These are phyloP conservation scores for Clostera curtula DNA, from an alignment of 2,888 invertebrate genomes.

Conservation along the genomic window DNA sequence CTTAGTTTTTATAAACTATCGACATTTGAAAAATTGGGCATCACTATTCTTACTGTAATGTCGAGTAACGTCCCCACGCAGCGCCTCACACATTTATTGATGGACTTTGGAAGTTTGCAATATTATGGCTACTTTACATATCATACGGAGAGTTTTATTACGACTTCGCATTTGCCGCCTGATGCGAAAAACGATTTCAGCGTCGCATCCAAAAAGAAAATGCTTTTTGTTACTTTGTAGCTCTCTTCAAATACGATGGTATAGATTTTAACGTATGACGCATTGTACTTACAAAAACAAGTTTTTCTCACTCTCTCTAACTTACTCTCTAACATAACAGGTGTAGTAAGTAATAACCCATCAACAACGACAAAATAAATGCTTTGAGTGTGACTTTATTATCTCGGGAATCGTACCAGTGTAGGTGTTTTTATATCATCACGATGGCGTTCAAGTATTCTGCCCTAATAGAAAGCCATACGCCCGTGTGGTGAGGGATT, in stretches of 20 bases:
- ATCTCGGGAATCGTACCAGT: too few relatives aligned
- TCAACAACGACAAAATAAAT: too few relatives aligned
- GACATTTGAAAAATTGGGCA: neutral
- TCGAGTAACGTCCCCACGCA: slow-evolving; percentile 53
- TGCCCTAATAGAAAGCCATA: too few relatives aligned
- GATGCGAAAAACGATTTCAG: slow-evolving; percentile 56
- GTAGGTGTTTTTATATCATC: too few relatives aligned
- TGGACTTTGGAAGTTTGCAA: slow-evolving; percentile 74
- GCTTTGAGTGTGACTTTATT: too few relatives aligned
- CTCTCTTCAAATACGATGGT: too few relatives aligned
- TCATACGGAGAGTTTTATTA: slow-evolving; percentile 69
- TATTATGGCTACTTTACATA: slow-evolving; percentile 74
- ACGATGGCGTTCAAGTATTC: too few relatives aligned
- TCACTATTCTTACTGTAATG: slow-evolving; percentile 29
- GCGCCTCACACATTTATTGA: slow-evolving; percentile 71
- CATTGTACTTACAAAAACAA: neutral
- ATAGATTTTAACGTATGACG: too few relatives aligned
- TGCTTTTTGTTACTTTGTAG: slow-evolving; percentile 23
- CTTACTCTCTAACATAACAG: too few relatives aligned
- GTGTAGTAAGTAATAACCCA: too few relatives aligned
- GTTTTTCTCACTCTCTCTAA: too few relatives aligned
- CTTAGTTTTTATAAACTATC: neutral
- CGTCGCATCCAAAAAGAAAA: slow-evolving; percentile 30
- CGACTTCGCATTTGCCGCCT: slow-evolving; percentile 74
- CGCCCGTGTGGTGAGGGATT: too few relatives aligned